Percentiles rank a stretch among this genome's conserved stretches.
Evolutionary conservation across 2,888 invertebrate species (phyloP).

Genomic region (Azorinus chamasolen): DNA sequence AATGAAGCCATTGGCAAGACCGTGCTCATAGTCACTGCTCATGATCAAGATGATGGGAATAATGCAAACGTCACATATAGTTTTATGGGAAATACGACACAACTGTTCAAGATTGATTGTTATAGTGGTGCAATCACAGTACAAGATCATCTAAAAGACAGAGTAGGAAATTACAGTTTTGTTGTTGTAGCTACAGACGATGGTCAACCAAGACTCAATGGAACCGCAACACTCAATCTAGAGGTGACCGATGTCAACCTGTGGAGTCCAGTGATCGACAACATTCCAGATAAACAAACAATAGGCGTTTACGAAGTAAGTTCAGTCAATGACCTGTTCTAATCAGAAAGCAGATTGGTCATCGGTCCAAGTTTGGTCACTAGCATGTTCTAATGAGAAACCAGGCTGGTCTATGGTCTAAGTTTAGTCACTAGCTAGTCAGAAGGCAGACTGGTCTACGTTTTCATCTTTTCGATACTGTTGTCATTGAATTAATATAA

Average conservation of each 20-base stretch:
- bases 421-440: too few species aligned
- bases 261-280: slow-evolving; percentile 30
- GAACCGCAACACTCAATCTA: slow-evolving; percentile 25
- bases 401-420: too few species aligned
- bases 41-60: slow-evolving; percentile 30
- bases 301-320: slow-evolving; percentile 51
- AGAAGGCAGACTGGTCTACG: too few species aligned
- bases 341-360: too few species aligned
- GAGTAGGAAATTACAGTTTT: slow-evolving; percentile 24
- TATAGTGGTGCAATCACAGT: slow-evolving; percentile 27
- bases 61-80: neutral
- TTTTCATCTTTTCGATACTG: too few species aligned
- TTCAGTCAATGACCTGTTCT: too few species aligned
- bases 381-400: too few species aligned
- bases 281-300: slow-evolving; percentile 20
- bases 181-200: slow-evolving; percentile 32
- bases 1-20: neutral
- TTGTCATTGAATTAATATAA: too few species aligned
- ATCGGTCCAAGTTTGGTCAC: too few species aligned
- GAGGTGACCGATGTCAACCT: slow-evolving; percentile 45
- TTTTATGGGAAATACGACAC: slow-evolving; percentile 3
- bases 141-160: slow-evolving; percentile 33
- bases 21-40: slow-evolving; percentile 28
- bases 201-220: slow-evolving; percentile 27
- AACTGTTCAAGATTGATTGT: slow-evolving; percentile 34